These are phyloP conservation scores for Ciconia nigra DNA, from an alignment of 2,797 vertebrate genomes.

Conservation along the genomic window DNA sequence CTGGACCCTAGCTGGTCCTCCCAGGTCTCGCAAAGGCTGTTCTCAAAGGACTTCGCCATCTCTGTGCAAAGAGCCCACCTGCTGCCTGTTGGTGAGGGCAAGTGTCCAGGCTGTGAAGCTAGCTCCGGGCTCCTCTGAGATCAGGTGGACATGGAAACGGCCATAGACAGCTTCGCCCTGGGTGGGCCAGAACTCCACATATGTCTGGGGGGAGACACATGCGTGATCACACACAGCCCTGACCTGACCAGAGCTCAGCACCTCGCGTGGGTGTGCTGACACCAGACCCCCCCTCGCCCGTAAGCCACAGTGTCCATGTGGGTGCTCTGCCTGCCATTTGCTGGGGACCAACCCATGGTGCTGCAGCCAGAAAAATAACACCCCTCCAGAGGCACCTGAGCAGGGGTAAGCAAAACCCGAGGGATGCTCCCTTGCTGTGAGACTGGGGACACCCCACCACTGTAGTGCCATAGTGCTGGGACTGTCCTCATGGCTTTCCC, in stretches of 20 bases:
- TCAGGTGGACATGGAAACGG: not conserved
- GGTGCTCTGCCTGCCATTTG: not conserved
- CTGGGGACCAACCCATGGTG: not conserved
- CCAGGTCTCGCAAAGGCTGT: not conserved
- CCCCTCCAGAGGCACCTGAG: not conserved
- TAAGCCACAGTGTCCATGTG: rapidly evolving
- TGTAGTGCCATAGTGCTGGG: not conserved
- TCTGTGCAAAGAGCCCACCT: conserved; percentile 27
- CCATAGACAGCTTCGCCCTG: not conserved
- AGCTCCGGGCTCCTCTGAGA: not conserved
- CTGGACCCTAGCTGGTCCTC: not conserved
- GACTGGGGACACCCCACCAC: rapidly evolving
- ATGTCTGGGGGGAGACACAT: not conserved
- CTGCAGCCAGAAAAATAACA: not conserved
- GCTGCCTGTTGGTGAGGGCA: conserved; percentile 25
- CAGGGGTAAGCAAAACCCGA: not conserved
- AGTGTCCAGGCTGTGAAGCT: conserved; percentile 34
- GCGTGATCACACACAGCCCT: not conserved
- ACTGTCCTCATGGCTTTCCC: not conserved
- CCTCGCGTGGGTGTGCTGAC: rapidly evolving
- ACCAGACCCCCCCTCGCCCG: rapidly evolving
- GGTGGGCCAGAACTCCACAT: conserved; percentile 38
- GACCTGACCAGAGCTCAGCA: not conserved
- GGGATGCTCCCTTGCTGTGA: not conserved
- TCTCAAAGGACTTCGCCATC: not conserved